A percentile compares a stretch with the other conserved stretches of the same genome.
Evolutionary conservation across 2,888 invertebrate genomes (phyloP).

Genomic region (Drosophila algonquin): DNA sequence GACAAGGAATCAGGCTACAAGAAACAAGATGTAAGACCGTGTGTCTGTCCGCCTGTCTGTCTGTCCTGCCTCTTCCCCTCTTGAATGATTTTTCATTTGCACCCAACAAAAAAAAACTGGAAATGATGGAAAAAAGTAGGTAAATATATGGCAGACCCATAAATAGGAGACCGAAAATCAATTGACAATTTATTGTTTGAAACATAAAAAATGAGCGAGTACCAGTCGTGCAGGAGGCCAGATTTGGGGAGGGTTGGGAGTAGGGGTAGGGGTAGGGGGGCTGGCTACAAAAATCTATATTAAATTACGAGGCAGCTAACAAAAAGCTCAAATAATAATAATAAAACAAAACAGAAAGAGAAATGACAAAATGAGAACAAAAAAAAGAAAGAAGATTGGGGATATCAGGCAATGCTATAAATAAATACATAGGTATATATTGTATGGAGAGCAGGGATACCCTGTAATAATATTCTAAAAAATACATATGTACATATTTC

Average conservation of each 20-base stretch:
- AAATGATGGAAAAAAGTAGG: constrained; percentile 25
- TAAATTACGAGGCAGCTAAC: constrained; percentile 70
- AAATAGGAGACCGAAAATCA: constrained; percentile 72
- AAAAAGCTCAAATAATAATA: constrained; percentile 74
- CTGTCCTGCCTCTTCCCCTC: background rate
- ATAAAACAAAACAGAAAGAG: constrained; percentile 19
- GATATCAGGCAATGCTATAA: background rate
- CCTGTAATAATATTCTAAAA: background rate
- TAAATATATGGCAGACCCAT: constrained; percentile 44
- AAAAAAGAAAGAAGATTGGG: constrained; percentile 11
- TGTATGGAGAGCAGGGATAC: background rate
- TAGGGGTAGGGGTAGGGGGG: background rate
- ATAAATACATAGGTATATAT: background rate
- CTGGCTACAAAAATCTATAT: constrained; percentile 65
- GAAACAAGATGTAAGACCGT: constrained; percentile 20
- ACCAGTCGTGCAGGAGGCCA: background rate
- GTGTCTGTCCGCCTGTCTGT: background rate
- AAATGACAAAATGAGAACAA: constrained; percentile 4
- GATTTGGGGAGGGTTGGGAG: background rate
- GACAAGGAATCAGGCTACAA: constrained; percentile 45
- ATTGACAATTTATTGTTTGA: constrained; percentile 77
- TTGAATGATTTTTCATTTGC: constrained; percentile 34
- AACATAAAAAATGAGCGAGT: constrained; percentile 64
- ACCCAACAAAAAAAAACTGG: background rate
- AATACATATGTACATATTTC: too few relatives aligned